Conservation (phyloP, 2,113 vertebrate species). For the Todiramphus saurophagus region DNA sequence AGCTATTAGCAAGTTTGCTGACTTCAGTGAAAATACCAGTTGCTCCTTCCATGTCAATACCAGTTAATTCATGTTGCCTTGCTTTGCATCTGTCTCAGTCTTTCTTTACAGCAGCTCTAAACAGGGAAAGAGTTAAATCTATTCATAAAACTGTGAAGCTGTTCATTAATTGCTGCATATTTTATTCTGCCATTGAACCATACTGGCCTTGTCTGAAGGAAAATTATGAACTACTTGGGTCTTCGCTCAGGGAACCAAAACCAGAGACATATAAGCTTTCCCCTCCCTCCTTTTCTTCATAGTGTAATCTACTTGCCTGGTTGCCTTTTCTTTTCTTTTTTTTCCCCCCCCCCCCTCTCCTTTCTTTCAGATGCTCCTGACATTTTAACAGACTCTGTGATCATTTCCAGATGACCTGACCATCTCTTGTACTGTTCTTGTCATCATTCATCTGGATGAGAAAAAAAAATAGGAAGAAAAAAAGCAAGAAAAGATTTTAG, state of each 20-base stretch:
- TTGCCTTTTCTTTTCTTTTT: background rate
- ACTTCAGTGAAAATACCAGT: background rate
- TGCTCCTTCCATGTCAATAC: background rate
- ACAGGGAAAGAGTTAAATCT: constrained; percentile 3
- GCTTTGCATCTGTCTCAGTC: background rate
- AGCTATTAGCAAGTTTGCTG: background rate
- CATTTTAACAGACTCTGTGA: background rate
- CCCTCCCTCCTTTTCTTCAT: background rate
- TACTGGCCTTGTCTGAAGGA: constrained; percentile 11
- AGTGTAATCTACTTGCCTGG: background rate
- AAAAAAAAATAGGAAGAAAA: background rate
- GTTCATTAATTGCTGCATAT: constrained; percentile 49
- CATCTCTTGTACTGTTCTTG: background rate
- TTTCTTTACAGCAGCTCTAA: background rate
- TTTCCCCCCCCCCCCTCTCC: no score
- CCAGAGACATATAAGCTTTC: background rate
- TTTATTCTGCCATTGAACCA: constrained; percentile 6
- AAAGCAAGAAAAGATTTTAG: background rate
- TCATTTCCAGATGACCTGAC: background rate
- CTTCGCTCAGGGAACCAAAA: background rate
- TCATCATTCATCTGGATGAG: background rate
- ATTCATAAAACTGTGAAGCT: constrained; percentile 12
- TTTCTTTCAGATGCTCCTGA: background rate
- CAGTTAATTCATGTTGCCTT: background rate
- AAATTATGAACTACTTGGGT: background rate